Evolutionary conservation across 2,888 invertebrate genomes (phyloP).

Genomic region (Tridacna gigas): DNA sequence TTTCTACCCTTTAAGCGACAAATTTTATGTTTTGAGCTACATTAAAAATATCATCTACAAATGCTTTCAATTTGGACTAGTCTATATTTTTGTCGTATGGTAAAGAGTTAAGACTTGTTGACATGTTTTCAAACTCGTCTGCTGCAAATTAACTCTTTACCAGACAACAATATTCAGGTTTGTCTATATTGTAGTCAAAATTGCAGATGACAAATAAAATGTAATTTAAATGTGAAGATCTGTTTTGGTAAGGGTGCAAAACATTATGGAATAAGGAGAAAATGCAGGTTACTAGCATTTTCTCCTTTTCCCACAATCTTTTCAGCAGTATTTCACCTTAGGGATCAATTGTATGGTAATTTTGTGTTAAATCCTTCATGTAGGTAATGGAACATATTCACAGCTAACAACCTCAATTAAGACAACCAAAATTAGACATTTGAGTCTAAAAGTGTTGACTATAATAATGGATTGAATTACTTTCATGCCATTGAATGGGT

Average conservation of each 20-base stretch:
- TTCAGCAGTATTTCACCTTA: neutral
- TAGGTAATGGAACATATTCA: neutral
- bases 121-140: too few relatives aligned
- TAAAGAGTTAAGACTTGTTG: too few relatives aligned
- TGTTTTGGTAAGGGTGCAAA: neutral
- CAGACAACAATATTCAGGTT: too few relatives aligned
- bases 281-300: neutral
- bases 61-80: too few relatives aligned
- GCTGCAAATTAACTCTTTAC: too few relatives aligned
- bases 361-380: neutral
- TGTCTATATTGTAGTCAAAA: too few relatives aligned
- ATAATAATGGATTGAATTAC: neutral
- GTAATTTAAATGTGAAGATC: too few relatives aligned
- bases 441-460: too few relatives aligned
- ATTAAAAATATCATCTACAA: neutral
- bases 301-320: neutral
- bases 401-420: neutral
- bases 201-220: too few relatives aligned
- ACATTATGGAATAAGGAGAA: neutral
- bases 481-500: conserved; percentile 27
- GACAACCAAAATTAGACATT: neutral
- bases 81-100: too few relatives aligned
- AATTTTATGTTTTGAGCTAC: neutral
- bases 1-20: neutral
- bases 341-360: neutral